Percentiles rank a stretch among this genome's conserved stretches.
These are phyloP conservation scores for Theristus sp. DNA, from an alignment of 2,888 invertebrate species.

Conservation along the genomic window DNA sequence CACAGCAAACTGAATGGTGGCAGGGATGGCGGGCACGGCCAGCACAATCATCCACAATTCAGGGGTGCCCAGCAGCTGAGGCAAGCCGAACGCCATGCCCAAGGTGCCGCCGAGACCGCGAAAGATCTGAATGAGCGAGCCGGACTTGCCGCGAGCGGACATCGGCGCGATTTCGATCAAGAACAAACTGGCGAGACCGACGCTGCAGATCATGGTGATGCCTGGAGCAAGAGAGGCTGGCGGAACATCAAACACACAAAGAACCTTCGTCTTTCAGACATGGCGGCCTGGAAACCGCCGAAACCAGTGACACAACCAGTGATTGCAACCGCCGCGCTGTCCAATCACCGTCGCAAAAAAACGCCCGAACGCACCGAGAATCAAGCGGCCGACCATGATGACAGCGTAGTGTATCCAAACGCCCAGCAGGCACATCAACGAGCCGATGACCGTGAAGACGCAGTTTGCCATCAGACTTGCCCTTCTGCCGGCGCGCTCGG, in stretches of 20 bases:
- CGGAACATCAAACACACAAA: neutral
- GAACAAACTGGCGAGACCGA: conserved; percentile 1
- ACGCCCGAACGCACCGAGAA: neutral
- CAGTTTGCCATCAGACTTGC: neutral
- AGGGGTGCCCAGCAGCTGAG: neutral
- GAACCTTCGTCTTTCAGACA: no score
- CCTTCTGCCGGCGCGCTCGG: neutral
- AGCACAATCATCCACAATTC: neutral
- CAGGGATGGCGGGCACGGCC: conserved; percentile 2
- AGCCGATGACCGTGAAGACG: neutral
- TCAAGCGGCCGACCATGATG: neutral
- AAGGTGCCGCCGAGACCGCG: conserved; percentile 3
- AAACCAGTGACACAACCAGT: no score
- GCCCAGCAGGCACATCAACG: neutral
- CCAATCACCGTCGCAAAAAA: no score
- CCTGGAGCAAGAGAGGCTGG: no score
- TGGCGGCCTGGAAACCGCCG: no score
- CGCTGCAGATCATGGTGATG: conserved; percentile 3
- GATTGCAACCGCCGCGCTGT: no score
- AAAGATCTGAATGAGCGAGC: conserved; percentile 3
- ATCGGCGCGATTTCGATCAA: conserved; percentile 3
- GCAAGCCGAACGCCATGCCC: conserved; percentile 2
- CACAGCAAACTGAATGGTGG: neutral
- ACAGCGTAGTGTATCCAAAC: neutral
- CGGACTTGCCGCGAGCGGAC: neutral